phyloP scores from a whole-genome alignment of 2,888 invertebrate species.

The Ariolimax columbianus region DNA sequence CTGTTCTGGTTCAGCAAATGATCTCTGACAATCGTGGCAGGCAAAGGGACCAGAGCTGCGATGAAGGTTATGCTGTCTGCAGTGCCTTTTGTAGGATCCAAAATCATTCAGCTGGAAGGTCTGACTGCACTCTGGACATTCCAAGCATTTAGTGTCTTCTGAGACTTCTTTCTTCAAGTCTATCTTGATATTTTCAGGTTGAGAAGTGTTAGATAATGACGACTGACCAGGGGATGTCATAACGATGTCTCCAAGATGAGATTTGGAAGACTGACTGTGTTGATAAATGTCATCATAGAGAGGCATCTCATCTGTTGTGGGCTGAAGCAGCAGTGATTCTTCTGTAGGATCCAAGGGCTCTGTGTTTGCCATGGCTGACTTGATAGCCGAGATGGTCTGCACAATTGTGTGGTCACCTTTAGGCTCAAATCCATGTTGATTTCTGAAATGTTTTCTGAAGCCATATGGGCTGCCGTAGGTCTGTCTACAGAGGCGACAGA shows the following conservation, averaged over 20 bases:
- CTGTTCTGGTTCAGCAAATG: conserved; percentile 60
- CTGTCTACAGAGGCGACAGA: conserved; percentile 74
- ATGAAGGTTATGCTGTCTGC: conserved; percentile 66
- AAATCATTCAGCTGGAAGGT: conserved; percentile 74
- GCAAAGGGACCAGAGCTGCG: conserved; percentile 58
- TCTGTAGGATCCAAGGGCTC: not conserved
- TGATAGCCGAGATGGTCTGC: conserved; percentile 75
- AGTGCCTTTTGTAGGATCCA: conserved; percentile 73
- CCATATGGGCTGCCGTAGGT: conserved; percentile 76
- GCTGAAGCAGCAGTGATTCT: not conserved
- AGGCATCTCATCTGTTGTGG: not conserved
- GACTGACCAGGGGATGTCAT: not conserved
- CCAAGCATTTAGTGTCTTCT: conserved; percentile 64
- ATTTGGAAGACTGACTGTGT: not conserved
- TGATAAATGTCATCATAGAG: not conserved
- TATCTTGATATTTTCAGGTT: not conserved
- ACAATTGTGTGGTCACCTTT: conserved; percentile 74
- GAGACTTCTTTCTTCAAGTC: conserved; percentile 3
- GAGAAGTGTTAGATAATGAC: no score
- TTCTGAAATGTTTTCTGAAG: conserved; percentile 76
- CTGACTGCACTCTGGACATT: conserved; percentile 72
- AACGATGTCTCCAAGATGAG: not conserved
- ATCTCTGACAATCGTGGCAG: conserved; percentile 63
- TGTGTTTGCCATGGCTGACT: conserved; percentile 58
- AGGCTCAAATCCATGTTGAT: conserved; percentile 77